Base-by-base conservation (phyloP, 2,113 vertebrate species). In the Oostethus manadensis region DNA sequence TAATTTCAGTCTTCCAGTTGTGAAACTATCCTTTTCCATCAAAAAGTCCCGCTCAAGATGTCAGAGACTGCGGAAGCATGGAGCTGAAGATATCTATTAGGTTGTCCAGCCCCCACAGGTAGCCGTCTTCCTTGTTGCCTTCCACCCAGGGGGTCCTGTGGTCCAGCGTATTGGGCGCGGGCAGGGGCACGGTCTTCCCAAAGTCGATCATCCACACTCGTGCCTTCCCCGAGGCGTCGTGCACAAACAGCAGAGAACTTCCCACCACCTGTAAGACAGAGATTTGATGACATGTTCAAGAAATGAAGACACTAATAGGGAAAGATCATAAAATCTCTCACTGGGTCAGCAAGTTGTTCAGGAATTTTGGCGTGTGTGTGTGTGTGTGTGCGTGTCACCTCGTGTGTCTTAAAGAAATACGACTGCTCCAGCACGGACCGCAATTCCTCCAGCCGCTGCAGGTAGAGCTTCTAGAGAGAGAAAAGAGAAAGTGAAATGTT, bases 151-250 rank as follows among this genome's bases (percentile, higher is more conserved):
- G 89, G 10, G 89, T 89, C 58, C 93, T 87, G 86, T 96, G 94
- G 77, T 92, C 91, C 66, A 96, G 84, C 0, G 77, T 92, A 58
- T 77, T 87, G 17, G 84, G 75, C 8, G 73, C 72, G 0, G 84
- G 88, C 55, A 96, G 85, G 15, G 88, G 86, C 2, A 93, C 88
- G 0, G 93, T 96, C 84, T 96, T 96, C 64, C 94, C 94, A 1
- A 96, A 96, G 87, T 96, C 94, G 0, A 96, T 96, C 93, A 96
- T 96, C 93, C 94, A 94, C 35, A 96, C 92, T 29, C 82, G 88
- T 47, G 93, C 93, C 64, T 88, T 86, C 44, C 89, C 91, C 0
- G 91, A 90, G 40, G 86, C 71, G 56, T 96, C 93, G 0, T 96
- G 94, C 61, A 96, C 91, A 3, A 96, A 96, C 22, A 96, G 89